Evolutionary conservation across 2,113 vertebrate genomes (phyloP).

Genomic region (Oxygymnocypris stewartii): DNA sequence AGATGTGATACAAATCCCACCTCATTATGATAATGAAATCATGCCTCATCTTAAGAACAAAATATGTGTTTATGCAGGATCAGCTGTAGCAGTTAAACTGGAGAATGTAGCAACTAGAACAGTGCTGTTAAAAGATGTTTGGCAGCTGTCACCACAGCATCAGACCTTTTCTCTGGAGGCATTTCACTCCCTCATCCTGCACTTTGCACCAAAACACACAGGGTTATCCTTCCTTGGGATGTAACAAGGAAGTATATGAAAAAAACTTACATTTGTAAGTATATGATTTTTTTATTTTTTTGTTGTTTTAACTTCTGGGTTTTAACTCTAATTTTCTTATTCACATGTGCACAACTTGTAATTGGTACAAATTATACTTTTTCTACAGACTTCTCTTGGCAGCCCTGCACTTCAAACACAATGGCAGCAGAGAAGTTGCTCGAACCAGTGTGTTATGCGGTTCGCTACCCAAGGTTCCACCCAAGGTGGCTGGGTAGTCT

Average conservation of each 20-base stretch:
- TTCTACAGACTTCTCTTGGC: slow-evolving; percentile 7
- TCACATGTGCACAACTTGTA: background rate
- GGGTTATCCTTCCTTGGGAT: background rate
- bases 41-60: background rate
- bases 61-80: background rate
- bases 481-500: background rate
- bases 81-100: background rate
- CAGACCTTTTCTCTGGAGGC: background rate
- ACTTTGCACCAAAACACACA: background rate
- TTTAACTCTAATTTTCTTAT: no score
- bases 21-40: background rate
- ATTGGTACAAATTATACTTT: background rate
- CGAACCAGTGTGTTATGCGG: background rate
- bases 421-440: background rate
- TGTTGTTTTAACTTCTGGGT: no score
- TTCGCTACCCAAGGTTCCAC: background rate
- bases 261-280: no score
- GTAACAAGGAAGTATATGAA: background rate
- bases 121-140: background rate
- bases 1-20: no score
- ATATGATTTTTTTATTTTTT: no score
- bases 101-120: background rate
- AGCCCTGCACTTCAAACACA: background rate
- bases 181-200: background rate
- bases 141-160: background rate